Conservation (phyloP, 2,888 invertebrate species). For the Epinotia demarniana region DNA sequence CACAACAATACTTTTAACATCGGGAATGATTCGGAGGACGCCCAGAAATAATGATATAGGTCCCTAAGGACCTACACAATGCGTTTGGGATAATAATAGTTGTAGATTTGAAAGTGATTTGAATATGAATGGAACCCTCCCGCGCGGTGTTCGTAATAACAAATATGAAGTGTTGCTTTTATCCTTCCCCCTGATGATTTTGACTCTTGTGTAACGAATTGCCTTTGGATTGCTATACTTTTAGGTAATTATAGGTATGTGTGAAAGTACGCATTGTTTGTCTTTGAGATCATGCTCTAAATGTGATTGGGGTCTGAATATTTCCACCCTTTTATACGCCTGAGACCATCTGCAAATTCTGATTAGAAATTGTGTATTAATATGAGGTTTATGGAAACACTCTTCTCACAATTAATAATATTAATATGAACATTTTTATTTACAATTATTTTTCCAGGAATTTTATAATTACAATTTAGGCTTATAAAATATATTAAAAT, state of each 20-base stretch:
- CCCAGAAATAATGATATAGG: constrained; percentile 79
- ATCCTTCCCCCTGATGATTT: constrained; percentile 75
- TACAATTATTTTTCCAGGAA: not conserved
- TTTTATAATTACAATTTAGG: no score
- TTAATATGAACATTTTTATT: not conserved
- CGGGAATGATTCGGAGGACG: constrained; percentile 78
- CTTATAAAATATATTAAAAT: no score
- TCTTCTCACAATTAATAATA: no score
- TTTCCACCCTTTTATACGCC: constrained; percentile 35
- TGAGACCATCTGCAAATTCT: constrained; percentile 39
- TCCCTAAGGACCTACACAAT: constrained; percentile 81
- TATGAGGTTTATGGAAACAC: not conserved
- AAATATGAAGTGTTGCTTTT: constrained; percentile 83
- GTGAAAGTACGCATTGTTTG: constrained; percentile 49
- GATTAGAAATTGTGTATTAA: constrained; percentile 18
- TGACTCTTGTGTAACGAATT: constrained; percentile 77
- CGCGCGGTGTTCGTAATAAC: constrained; percentile 80
- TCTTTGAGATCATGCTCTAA: constrained; percentile 53
- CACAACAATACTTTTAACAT: constrained; percentile 76
- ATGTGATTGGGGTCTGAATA: constrained; percentile 47
- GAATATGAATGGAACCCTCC: constrained; percentile 83
- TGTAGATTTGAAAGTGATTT: constrained; percentile 84
- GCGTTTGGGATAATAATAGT: constrained; percentile 81
- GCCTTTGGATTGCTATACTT: constrained; percentile 68
- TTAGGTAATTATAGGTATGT: constrained; percentile 73